A percentile compares a stretch with the other conserved stretches of the same genome.
Conservation (phyloP, 2,888 invertebrate species). For the Tetragonisca angustula region DNA sequence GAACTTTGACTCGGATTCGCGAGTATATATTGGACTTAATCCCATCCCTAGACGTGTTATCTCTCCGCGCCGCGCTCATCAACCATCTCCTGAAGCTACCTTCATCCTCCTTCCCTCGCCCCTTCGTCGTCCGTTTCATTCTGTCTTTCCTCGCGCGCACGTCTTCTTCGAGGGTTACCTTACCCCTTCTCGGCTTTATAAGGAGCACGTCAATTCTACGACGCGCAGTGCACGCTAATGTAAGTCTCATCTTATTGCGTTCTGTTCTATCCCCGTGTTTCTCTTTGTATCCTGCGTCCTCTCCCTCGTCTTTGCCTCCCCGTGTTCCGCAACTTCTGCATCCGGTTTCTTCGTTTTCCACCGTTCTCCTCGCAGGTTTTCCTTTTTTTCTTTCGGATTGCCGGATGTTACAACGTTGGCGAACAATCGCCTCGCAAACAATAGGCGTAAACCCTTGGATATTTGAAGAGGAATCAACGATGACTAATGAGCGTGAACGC, state of each 20-base stretch:
- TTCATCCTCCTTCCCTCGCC: slow-evolving; percentile 20
- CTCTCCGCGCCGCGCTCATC: slow-evolving; percentile 51
- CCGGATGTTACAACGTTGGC: slow-evolving; percentile 37
- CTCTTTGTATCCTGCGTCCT: slow-evolving; percentile 1
- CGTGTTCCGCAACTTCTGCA: not conserved
- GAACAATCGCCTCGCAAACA: slow-evolving; percentile 58
- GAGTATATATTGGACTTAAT: too few relatives aligned
- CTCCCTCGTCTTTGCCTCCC: not conserved
- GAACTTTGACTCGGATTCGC: too few relatives aligned
- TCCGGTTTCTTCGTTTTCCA: not conserved
- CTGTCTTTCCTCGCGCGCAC: not conserved
- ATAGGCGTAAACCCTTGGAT: slow-evolving; percentile 36
- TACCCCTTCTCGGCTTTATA: slow-evolving; percentile 65
- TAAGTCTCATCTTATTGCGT: slow-evolving; percentile 66
- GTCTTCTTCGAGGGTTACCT: slow-evolving; percentile 10
- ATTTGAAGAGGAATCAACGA: slow-evolving; percentile 44
- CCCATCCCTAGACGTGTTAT: slow-evolving; percentile 22
- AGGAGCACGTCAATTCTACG: slow-evolving; percentile 74
- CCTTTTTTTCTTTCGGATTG: not conserved
- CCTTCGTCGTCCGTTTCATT: not conserved
- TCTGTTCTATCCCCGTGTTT: slow-evolving; percentile 47
- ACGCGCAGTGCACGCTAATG: slow-evolving; percentile 62
- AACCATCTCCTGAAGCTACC: too few relatives aligned
- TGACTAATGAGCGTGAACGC: slow-evolving; percentile 53
- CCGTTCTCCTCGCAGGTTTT: not conserved